Conservation (phyloP, 30 jellyfish, hydroid and myxozoan genomes). For the Hydractinia echinata region DNA sequence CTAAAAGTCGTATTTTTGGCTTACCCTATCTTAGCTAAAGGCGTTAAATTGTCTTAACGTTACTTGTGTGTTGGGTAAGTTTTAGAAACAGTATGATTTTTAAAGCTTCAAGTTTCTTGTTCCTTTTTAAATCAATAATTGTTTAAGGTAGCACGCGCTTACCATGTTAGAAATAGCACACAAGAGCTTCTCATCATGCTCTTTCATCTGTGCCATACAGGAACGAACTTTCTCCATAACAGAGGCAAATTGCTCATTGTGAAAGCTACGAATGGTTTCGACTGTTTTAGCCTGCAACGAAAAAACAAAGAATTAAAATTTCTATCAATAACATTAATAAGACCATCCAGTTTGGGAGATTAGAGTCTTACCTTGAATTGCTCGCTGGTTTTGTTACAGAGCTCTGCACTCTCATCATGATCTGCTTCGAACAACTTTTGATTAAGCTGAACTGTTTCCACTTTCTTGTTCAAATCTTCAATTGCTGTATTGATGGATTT, state of each 20-base stretch:
- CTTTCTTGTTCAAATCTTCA: background rate
- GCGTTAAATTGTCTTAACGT: too few relatives aligned
- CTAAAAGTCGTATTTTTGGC: too few relatives aligned
- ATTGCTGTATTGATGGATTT: background rate
- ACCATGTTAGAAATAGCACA: conserved; percentile 11
- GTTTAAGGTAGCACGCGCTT: background rate
- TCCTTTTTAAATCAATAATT: background rate
- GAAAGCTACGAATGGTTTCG: conserved; percentile 6
- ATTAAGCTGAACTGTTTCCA: conserved; percentile 1
- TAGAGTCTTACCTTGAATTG: background rate
- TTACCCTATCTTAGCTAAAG: too few relatives aligned
- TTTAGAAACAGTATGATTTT: too few relatives aligned
- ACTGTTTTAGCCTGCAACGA: background rate
- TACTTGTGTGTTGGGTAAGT: too few relatives aligned
- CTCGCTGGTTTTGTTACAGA: background rate
- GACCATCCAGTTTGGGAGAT: background rate
- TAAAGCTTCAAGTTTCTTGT: too few relatives aligned
- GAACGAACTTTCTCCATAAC: background rate
- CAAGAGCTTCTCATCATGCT: conserved; percentile 4
- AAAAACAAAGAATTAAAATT: background rate
- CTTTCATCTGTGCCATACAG: conserved; percentile 19
- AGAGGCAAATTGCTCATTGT: conserved; percentile 14
- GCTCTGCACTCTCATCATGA: background rate
- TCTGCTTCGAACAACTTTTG: background rate
- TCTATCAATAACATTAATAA: background rate